A percentile compares a stretch with the other conserved stretches of the same genome.
Evolutionary conservation across 1,140 invertebrate genomes (phyloP).

Genomic region (Dufourea novaeangliae): DNA sequence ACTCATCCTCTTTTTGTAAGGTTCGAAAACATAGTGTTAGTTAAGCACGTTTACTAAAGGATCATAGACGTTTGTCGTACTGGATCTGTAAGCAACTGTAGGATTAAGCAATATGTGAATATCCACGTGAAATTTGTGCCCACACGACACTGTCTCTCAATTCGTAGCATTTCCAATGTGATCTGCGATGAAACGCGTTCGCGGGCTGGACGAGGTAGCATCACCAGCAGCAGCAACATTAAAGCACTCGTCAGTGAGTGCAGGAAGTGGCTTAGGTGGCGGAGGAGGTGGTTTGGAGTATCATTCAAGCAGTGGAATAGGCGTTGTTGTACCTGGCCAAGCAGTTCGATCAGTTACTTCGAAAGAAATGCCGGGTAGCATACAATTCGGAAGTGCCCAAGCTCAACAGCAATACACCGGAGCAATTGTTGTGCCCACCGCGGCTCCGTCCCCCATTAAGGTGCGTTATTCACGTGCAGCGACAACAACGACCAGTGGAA

Average conservation of each 20-base stretch:
- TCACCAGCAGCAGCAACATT: constrained; percentile 81
- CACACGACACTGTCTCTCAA: background rate
- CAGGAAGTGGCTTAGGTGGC: constrained; percentile 74
- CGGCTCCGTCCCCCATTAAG: constrained; percentile 77
- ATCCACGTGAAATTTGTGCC: background rate
- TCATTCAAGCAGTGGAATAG: constrained; percentile 76
- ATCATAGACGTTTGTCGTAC: background rate
- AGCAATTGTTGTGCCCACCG: constrained; percentile 79
- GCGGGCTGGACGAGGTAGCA: constrained; percentile 83
- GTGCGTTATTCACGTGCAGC: constrained; percentile 56
- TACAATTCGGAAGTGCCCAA: constrained; percentile 78
- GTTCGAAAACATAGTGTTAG: background rate
- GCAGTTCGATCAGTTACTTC: constrained; percentile 77
- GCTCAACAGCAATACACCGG: constrained; percentile 79
- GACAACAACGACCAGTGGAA: background rate
- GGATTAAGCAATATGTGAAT: constrained; percentile 7
- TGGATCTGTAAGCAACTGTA: background rate
- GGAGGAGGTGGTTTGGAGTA: constrained; percentile 74
- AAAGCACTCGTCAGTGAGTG: constrained; percentile 76
- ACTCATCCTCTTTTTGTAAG: too few relatives aligned
- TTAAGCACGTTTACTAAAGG: background rate
- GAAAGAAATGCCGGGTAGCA: constrained; percentile 80
- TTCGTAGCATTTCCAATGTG: constrained; percentile 82
- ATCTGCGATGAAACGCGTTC: constrained; percentile 86
- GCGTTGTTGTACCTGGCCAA: constrained; percentile 78